Percentiles rank a stretch among this genome's conserved stretches.
Evolutionary conservation across 2,888 invertebrate genomes (phyloP).

Genomic region (Hirtodrosophila confusa): DNA sequence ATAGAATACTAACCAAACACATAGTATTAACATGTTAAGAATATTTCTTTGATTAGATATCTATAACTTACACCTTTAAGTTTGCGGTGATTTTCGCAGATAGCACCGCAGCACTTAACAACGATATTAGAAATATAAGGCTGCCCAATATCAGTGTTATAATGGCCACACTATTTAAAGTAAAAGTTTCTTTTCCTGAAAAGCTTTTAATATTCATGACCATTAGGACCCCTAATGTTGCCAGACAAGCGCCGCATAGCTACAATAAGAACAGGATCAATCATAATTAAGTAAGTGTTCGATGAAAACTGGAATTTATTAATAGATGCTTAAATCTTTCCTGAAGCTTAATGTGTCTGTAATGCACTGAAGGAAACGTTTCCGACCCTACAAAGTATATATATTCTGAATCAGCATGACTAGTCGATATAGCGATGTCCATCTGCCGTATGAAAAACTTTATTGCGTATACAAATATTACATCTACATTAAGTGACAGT

Average conservation of each 20-base stretch:
- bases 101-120: conserved; percentile 31
- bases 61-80: conserved; percentile 17
- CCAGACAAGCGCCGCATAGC: conserved; percentile 13
- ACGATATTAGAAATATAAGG: background rate
- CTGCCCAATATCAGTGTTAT: conserved; percentile 1
- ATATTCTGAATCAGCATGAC: too few species aligned
- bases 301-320: background rate
- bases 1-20: conserved; percentile 24
- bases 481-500: too few species aligned
- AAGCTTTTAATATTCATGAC: conserved; percentile 1
- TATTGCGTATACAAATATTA: too few species aligned
- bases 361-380: too few species aligned
- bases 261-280: background rate
- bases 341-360: too few species aligned
- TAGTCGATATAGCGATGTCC: too few species aligned
- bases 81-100: background rate
- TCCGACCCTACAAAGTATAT: too few species aligned
- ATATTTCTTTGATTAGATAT: background rate
- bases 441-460: too few species aligned
- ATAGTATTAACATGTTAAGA: background rate
- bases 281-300: background rate
- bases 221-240: background rate
- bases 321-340: background rate
- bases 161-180: conserved; percentile 8
- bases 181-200: background rate